Evolutionary conservation across 1,140 invertebrate genomes (phyloP), one percentile per base, ranked within the genome.

Genomic region (Sarcophaga bullata): DNA sequence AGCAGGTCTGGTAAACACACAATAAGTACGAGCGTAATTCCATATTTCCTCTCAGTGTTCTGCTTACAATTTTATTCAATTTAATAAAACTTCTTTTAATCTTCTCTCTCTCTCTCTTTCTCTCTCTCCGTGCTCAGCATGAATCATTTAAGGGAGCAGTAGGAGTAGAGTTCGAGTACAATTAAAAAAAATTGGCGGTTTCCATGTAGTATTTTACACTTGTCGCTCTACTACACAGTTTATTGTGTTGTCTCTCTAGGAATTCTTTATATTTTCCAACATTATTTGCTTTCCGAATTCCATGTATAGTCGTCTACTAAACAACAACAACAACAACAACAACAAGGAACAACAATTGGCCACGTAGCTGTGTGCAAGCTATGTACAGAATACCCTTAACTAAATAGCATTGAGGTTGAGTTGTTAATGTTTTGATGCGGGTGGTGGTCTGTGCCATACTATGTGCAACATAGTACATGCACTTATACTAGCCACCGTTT

Each of bases 161-260:
- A 4, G 25, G 1, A 37, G 25, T 37, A 37, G 25, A 37, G 25
- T 37, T 2, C 25, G 25, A 37, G 25, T 37, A 37, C 25, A 37
- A 37, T 37, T 37, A 2, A 37, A 75, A 46, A 11, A 75, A 75
- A 75, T 75, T 75, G 73, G 73, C 73, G 73, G 73, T 75, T 75
- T 75, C 46, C 15, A 3, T 13, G 46, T 46, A 47, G 73, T 75
- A 75, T 75, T 75, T 75, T 75, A 47, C 73, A 75, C 73, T 75
- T 75, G 37, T 46, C 25, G 25, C 46, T 49, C 17, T 25, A 68
- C 62, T 68, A 68, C 17, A 68, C 19, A 13, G 15, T 62, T 17
- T 62, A 62, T 62, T n/a, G 13, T 52, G 50, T 13, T 52, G 50
- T 13, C 1, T 52, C 13, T 37, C 1, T 37, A 37, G 25, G 1